Base-by-base conservation (phyloP, 2,113 vertebrate species). In the Myotis yumanensis region DNA sequence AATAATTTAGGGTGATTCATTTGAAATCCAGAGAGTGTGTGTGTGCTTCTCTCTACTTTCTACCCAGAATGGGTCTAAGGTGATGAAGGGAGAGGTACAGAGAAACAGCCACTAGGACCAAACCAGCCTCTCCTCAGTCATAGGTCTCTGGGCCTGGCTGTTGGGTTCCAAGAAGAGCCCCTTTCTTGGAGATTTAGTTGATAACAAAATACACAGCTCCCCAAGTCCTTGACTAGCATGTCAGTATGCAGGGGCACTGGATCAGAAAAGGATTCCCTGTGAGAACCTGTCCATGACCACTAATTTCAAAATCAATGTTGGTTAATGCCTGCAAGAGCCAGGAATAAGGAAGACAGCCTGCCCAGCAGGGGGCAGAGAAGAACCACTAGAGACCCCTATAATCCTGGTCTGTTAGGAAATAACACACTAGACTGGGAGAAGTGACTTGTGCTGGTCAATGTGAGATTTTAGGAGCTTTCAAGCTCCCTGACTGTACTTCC, bases 401-500 rank as follows among this genome's bases (percentile, higher is more conserved):
- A 68, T n/a, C 64, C 88, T 51, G 75, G 77, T 92, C 97, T 94
- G 96, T 66, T 91, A 96, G 87, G 25, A 91, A 97, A 71, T 76
- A 80, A 81, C 43, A 89, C 54, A 73, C 80, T 35, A 92, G 76
- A 95, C 94, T 96, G 94, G 95, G 90, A 92, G 92, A 95, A 96
- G 51, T 1, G 72, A 86, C 90, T 71, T 90, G 82, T 40, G 79
- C 73, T 69, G 32, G 46, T 23, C 40, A 64, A 37, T 82, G 57
- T 11, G 76, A 93, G 94, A 94, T 77, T 80, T 87, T 52, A 59
- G 90, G 90, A 88, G 91, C n/a, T 89, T 80, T 80, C 48, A 11
- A 48, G 96, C 96, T 97, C 96, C 96, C 97, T 93, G 95, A 83
- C 96, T 90, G 86, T 23, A 91, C 84, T 91, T 96, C 96, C 93